These are phyloP conservation scores for Molanna angustata DNA, from an alignment of 2,888 invertebrate genomes.

Conservation along the genomic window DNA sequence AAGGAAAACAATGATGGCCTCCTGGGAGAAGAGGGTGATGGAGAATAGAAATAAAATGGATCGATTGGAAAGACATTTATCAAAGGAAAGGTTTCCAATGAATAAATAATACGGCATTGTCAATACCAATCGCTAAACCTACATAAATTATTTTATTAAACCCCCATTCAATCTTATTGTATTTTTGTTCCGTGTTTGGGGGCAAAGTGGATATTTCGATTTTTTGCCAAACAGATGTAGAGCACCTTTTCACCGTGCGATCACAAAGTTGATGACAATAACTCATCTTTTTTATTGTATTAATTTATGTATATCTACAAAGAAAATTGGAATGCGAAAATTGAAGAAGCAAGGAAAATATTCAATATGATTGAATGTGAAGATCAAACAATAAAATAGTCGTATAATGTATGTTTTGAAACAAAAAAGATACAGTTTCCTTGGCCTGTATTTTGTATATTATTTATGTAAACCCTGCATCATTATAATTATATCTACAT, in stretches of 20 bases:
- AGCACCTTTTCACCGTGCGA: constrained; percentile 18
- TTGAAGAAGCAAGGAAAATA: no score
- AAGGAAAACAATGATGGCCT: constrained; percentile 12
- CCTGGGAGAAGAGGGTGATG: constrained; percentile 20
- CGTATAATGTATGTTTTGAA: background rate
- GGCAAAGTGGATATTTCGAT: constrained; percentile 30
- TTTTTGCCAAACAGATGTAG: constrained; percentile 31
- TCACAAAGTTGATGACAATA: background rate
- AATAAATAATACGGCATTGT: constrained; percentile 33
- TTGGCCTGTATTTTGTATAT: no score
- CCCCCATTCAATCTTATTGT: constrained; percentile 28
- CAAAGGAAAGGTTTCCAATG: constrained; percentile 32
- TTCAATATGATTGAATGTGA: no score
- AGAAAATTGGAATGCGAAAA: no score
- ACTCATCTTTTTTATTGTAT: no score
- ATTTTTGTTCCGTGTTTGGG: constrained; percentile 20
- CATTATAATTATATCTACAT: no score
- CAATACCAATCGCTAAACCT: constrained; percentile 26
- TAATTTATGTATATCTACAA: no score
- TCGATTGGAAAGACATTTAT: constrained; percentile 33
- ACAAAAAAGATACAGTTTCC: no score
- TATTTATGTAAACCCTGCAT: no score
- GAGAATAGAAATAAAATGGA: constrained; percentile 21
- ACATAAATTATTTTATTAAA: constrained; percentile 34
- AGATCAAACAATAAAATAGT: no score